Evolutionary conservation across 2,797 vertebrate species (phyloP).

Genomic region (Cetoscarus ocellatus): DNA sequence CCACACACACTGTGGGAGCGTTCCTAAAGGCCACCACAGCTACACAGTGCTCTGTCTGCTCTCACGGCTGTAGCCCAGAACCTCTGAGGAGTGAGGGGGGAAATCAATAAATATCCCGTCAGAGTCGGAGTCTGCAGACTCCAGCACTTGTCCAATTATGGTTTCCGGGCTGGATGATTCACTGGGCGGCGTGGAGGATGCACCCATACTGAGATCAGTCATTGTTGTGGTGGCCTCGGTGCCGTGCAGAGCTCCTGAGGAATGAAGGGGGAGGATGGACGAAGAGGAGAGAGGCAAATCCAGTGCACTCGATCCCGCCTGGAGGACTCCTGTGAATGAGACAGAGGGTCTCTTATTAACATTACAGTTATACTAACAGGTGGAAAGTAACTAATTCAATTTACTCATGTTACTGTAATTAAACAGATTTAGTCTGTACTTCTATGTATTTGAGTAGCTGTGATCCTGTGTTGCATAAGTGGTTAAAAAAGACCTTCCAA

Average conservation of each 20-base stretch:
- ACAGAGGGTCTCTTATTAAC: conserved; percentile 20
- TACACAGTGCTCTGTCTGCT: conserved; percentile 92
- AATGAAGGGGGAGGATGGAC: conserved; percentile 83
- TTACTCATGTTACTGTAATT: too few relatives aligned
- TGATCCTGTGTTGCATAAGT: too few relatives aligned
- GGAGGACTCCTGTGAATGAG: conserved; percentile 64
- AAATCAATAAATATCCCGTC: conserved; percentile 99
- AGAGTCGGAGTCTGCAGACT: conserved; percentile 92
- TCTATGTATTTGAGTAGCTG: too few relatives aligned
- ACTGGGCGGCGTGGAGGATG: conserved; percentile 84
- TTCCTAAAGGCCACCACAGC: conserved; percentile 46
- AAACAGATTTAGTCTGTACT: too few relatives aligned
- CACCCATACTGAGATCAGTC: conserved; percentile 80
- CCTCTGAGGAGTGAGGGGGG: conserved; percentile 86
- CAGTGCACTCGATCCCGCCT: conserved; percentile 60
- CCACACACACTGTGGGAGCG: conserved; percentile 13
- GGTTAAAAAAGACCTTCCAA: too few relatives aligned
- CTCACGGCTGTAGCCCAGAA: conserved; percentile 83
- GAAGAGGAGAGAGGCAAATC: conserved; percentile 80
- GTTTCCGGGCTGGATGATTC: conserved; percentile 94
- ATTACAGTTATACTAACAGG: too few relatives aligned
- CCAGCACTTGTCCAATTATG: conserved; percentile 92
- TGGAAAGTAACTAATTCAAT: too few relatives aligned
- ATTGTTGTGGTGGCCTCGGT: conserved; percentile 82
- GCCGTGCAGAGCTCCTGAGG: conserved; percentile 84